These are phyloP conservation scores for Brachyhypopomus occidentalis DNA, from an alignment of 2,113 vertebrate species.

Conservation along the genomic window DNA sequence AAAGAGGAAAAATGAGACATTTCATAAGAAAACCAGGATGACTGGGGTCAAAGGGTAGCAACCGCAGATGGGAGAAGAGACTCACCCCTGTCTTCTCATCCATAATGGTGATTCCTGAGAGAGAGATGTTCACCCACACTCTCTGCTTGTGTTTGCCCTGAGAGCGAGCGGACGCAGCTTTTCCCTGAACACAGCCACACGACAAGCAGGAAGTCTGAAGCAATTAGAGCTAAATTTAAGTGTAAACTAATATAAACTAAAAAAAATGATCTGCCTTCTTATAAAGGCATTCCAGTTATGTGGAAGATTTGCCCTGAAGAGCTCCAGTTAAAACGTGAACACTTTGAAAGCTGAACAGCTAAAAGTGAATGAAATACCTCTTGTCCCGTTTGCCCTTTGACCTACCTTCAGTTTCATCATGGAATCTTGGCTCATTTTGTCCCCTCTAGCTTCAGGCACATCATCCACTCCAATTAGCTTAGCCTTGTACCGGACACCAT, in stretches of 20 bases:
- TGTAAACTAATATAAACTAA: background rate
- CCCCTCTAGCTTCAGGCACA: slow-evolving; percentile 82
- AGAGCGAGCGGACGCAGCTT: slow-evolving; percentile 65
- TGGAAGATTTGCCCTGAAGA: too few relatives aligned
- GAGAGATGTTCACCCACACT: slow-evolving; percentile 74
- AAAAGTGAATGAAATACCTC: background rate
- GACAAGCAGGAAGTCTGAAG: background rate
- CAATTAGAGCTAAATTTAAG: background rate
- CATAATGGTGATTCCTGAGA: slow-evolving; percentile 66
- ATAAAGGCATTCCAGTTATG: too few relatives aligned
- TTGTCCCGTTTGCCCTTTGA: background rate
- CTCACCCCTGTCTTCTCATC: slow-evolving; percentile 75
- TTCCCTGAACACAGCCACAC: slow-evolving; percentile 59
- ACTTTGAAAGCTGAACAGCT: background rate
- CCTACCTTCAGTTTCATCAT: slow-evolving; percentile 98
- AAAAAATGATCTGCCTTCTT: background rate
- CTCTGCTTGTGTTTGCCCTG: slow-evolving; percentile 76
- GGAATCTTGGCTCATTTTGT: slow-evolving; percentile 95
- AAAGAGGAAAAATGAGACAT: background rate
- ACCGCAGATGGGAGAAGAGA: background rate
- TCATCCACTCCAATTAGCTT: slow-evolving; percentile 92
- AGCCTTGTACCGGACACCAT: slow-evolving; percentile 76
- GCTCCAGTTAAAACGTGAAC: too few relatives aligned
- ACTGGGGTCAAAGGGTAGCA: background rate
- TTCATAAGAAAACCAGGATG: background rate